Evolutionary conservation across 1,140 invertebrate genomes (phyloP), one percentile per base, ranked within the genome.

Genomic region (Drosophila biarmipes): DNA sequence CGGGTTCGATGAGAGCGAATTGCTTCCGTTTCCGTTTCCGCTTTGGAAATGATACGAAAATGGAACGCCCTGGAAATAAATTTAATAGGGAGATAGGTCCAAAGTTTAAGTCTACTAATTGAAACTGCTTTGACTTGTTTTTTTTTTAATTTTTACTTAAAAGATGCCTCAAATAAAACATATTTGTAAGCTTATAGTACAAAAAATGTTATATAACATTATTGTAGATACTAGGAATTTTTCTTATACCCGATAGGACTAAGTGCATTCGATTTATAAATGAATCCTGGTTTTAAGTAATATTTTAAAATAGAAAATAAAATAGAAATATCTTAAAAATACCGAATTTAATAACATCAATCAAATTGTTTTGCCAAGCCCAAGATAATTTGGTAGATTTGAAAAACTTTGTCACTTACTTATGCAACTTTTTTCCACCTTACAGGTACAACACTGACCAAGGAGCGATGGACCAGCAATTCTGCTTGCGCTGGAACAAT

Each of bases 401-500:
- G n/a, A 4, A 19, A 11, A 42, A 34, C 17, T 0, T 12, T 0
- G 2, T 0, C 21, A 21, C 8, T 37, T 21, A 29, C 31, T 64
- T 11, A 64, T 11, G 0, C 4, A 17, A 14, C n/a, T 6, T 1
- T 7, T 11, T 0, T 14, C 11, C 17, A 2, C 14, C 0, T 48
- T 89, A 12, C 78, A 92, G 90, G 80, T 92, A 90, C 90, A 91
- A 89, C 84, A 91, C 90, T 92, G 90, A 92, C 84, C 91, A 91
- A 92, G 90, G 90, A 93, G 95, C 93, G 93, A 97, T 97, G 96
- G 96, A 97, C 94, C 97, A 97, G 95, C 97, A 98, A 94, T 98
- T 97, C 94, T 97, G 97, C 93, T 95, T 98, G 92, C 95, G 96
- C 92, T 98, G 97, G 97, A 97, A 97, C 94, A 98, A 98, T 94